Conservation (phyloP, 23 tunicate genomes). For the Halocynthia aurantium region DNA sequence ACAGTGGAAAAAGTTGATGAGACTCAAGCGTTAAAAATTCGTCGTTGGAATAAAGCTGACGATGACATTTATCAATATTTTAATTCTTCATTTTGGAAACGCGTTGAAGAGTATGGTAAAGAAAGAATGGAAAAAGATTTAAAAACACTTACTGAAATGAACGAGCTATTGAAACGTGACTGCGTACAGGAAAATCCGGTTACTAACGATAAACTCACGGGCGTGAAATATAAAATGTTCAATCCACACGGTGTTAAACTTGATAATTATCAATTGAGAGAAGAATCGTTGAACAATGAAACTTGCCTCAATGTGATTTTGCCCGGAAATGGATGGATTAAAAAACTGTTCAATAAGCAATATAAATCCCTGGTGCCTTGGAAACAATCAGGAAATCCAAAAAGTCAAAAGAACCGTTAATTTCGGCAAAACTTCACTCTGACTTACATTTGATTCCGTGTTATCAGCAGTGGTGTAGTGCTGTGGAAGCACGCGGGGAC, state of each 20-base stretch:
- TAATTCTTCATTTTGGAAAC: conserved; percentile 60
- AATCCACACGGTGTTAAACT: conserved; percentile 46
- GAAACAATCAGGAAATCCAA: too few species aligned
- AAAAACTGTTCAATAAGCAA: not conserved
- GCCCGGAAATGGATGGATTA: conserved; percentile 43
- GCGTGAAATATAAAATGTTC: conserved; percentile 9
- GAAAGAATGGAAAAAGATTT: conserved; percentile 41
- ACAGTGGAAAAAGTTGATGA: not conserved
- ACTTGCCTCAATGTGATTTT: conserved; percentile 32
- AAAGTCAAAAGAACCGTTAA: too few species aligned
- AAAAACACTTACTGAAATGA: conserved; percentile 15
- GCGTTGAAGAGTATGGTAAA: conserved; percentile 43
- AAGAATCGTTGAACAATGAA: conserved; percentile 6
- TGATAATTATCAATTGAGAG: conserved; percentile 40
- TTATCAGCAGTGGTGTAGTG: too few species aligned
- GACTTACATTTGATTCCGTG: too few species aligned
- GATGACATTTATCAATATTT: conserved; percentile 31
- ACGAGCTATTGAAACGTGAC: not conserved
- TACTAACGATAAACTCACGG: not conserved
- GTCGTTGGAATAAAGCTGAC: conserved; percentile 60
- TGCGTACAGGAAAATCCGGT: conserved; percentile 42
- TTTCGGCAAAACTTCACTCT: too few species aligned
- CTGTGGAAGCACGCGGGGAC: too few species aligned
- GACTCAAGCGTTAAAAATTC: not conserved
- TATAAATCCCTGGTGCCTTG: too few species aligned